These are phyloP conservation scores for Thalassophryne amazonica DNA, from an alignment of 2,797 vertebrate genomes.

Conservation along the genomic window DNA sequence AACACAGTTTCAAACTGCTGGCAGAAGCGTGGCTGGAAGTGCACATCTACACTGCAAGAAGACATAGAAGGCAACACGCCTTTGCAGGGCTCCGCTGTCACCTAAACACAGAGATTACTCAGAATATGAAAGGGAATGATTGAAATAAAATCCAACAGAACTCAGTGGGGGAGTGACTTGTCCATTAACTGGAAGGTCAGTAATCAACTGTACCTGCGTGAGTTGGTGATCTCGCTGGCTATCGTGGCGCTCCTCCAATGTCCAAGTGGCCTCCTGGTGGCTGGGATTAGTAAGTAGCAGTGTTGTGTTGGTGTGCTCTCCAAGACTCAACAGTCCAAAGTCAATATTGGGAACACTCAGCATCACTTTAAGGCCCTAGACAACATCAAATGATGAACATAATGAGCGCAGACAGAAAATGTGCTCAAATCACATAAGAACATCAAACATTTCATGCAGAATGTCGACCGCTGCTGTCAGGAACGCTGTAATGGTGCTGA, in stretches of 20 bases:
- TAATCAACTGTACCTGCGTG: constrained; percentile 48
- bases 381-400: neutral
- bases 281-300: constrained; percentile 82
- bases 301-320: constrained; percentile 58
- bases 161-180: too few species aligned
- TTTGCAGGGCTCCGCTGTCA: constrained; percentile 75
- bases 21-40: constrained; percentile 75
- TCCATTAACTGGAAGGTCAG: too few species aligned
- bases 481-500: neutral
- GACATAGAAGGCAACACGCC: constrained; percentile 80
- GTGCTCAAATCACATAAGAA: neutral
- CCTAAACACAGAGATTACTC: constrained; percentile 46
- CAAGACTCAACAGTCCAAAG: constrained; percentile 83
- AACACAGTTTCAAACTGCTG: constrained; percentile 82
- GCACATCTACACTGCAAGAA: constrained; percentile 72
- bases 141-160: neutral
- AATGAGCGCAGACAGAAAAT: neutral
- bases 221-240: constrained; percentile 2
- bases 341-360: constrained; percentile 77
- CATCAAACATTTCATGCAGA: neutral
- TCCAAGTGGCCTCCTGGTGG: constrained; percentile 84
- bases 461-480: neutral
- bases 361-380: constrained; percentile 83
- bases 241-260: constrained; percentile 69
- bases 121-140: neutral